A percentile compares a stretch with the other conserved stretches of the same genome.
phyloP scores from a whole-genome alignment of 23 tunicate species.

The Trididemnum nubilum region DNA sequence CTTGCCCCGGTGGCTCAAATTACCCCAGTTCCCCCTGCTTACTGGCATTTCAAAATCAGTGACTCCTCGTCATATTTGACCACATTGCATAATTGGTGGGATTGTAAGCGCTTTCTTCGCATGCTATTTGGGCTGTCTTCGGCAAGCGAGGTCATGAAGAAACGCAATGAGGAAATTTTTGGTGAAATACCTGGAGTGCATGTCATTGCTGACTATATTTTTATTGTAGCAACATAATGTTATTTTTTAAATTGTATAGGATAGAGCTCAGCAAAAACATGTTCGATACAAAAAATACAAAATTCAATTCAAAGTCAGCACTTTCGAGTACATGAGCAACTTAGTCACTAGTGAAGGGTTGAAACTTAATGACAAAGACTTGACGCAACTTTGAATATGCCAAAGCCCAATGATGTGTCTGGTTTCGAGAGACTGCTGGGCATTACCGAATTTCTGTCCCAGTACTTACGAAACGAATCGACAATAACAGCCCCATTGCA shows the following conservation, averaged over 20 bases:
- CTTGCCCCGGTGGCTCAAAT: too few relatives aligned
- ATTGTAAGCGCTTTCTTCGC: too few relatives aligned
- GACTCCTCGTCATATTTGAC: slow-evolving; percentile 34
- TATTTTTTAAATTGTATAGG: neutral
- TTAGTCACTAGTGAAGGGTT: too few relatives aligned
- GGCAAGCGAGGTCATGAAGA: slow-evolving; percentile 43
- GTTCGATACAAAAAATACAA: slow-evolving; percentile 11
- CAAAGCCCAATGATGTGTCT: neutral
- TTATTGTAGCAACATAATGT: slow-evolving; percentile 28
- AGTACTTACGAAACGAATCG: too few relatives aligned
- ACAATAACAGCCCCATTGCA: too few relatives aligned
- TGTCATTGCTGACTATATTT: slow-evolving; percentile 36
- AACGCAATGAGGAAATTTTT: slow-evolving; percentile 38
- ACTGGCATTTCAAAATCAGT: slow-evolving; percentile 32
- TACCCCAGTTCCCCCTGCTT: too few relatives aligned
- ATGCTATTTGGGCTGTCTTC: too few relatives aligned
- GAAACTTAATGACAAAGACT: neutral
- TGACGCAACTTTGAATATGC: slow-evolving; percentile 18
- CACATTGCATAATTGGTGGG: slow-evolving; percentile 39
- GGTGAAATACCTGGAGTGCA: too few relatives aligned
- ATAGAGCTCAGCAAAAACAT: slow-evolving; percentile 2
- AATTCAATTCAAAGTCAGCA: slow-evolving; percentile 18
- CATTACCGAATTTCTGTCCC: too few relatives aligned
- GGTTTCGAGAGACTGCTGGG: neutral
- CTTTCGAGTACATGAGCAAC: slow-evolving; percentile 22